Base-by-base conservation (phyloP, 2,113 vertebrate genomes). In the Lepidothrix coronata region DNA sequence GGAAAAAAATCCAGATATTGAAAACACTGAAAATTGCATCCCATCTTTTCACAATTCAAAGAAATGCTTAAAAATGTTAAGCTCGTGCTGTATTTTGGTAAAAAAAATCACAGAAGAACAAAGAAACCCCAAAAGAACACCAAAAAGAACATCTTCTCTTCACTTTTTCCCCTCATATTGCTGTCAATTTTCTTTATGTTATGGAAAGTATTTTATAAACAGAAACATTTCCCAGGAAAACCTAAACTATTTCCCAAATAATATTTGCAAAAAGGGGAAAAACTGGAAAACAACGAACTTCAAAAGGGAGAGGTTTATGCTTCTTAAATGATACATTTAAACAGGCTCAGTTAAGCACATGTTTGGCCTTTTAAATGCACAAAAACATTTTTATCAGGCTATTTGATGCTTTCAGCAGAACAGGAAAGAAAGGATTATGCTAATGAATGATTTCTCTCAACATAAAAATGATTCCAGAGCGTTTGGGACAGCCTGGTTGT, bases 1-100 rank as follows among this genome's bases (percentile, higher is more conserved):
- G 80, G 97, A 93, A 77, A 94, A 96, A 91, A 92, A 91, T 27
- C 24, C 62, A 91, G 77, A 88, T 20, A 85, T 33, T 85, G 35
- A 92, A 37, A 95, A 59, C 23, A 62, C 55, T 37, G 72, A 66
- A 90, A 84, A 71, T 22, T 1, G 5, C 6, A 14, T 23, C 24
- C n/a, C 3, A 39, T 13, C 14, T 31, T 83, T 48, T 61, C 16
- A 7, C 24, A 68, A 66, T 33, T 89, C 46, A 39, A 15, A 63
- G 5, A 43, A 44, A 52, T 65, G 10, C 20, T 86, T 73, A 35
- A 41, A 80, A 51, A 8, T 49, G 5, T 70, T 54, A 41, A 2
- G 20, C 8, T 75, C 3, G 5, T 10, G 21, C 19, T 62, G 1
- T 49, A 35, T 43, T 86, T 74, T 51, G 27, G 25, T 66, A 93